Conservation (phyloP, 2,888 invertebrate species). For the Lasius fuliginosus region DNA sequence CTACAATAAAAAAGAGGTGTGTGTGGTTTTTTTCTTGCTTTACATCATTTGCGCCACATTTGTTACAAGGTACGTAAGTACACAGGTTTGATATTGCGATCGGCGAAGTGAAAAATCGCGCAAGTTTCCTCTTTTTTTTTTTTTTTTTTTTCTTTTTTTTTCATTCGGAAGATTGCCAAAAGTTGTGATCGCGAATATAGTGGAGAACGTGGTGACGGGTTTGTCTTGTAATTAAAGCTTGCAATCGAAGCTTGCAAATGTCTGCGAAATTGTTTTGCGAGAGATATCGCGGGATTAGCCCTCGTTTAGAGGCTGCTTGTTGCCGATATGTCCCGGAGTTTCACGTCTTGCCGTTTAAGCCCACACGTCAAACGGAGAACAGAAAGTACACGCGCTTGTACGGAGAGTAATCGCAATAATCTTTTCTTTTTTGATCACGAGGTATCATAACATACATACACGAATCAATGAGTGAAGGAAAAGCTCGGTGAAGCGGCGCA, state of each 20-base stretch:
- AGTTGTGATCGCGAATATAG: background rate
- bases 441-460: conserved; percentile 25
- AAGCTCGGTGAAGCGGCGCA: conserved; percentile 45
- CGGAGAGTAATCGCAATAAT: conserved; percentile 38
- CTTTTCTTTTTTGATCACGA: conserved; percentile 47
- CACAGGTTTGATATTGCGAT: background rate
- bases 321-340: conserved; percentile 71
- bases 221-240: conserved; percentile 30
- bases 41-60: conserved; percentile 1
- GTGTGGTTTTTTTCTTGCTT: conserved; percentile 18
- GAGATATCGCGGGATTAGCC: conserved; percentile 36
- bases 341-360: conserved; percentile 62
- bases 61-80: conserved; percentile 2
- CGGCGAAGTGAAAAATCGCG: background rate
- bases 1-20: conserved; percentile 1
- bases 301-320: conserved; percentile 55
- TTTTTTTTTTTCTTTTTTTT: background rate
- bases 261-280: conserved; percentile 26
- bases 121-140: background rate
- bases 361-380: conserved; percentile 54
- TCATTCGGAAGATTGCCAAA: background rate
- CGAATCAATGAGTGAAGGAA: conserved; percentile 45
- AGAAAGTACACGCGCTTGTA: conserved; percentile 43
- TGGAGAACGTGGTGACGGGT: conserved; percentile 22
- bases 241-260: background rate